Percentiles rank a stretch among this genome's conserved stretches.
These are phyloP conservation scores for Pontoporia blainvillei DNA, from an alignment of 2,113 vertebrate species.

Conservation along the genomic window DNA sequence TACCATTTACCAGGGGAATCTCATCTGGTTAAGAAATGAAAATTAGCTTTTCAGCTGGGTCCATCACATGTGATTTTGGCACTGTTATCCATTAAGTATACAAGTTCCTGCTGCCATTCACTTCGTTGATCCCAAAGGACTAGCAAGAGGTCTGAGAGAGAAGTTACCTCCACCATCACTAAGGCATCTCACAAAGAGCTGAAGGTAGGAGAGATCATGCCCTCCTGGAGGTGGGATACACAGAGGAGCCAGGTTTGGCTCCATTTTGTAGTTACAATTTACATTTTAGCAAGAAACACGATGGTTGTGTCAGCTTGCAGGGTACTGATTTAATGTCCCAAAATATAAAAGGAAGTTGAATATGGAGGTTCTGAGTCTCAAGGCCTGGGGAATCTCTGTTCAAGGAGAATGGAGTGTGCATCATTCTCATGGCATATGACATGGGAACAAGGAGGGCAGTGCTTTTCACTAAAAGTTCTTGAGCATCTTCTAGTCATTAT, in stretches of 20 bases:
- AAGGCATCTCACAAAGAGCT: background rate
- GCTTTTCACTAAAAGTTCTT: background rate
- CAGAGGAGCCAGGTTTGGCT: background rate
- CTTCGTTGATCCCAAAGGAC: background rate
- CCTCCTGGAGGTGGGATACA: background rate
- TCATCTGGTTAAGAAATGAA: background rate
- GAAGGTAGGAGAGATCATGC: background rate
- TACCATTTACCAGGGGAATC: background rate
- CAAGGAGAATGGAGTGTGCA: background rate
- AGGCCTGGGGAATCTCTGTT: background rate
- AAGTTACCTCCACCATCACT: background rate
- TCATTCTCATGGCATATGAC: background rate
- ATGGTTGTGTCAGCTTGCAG: background rate
- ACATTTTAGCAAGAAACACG: background rate
- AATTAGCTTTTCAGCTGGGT: background rate
- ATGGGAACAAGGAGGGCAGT: background rate
- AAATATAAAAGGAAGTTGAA: background rate
- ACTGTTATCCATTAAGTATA: background rate
- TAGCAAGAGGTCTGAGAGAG: background rate
- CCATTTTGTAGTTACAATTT: background rate
- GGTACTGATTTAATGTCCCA: background rate
- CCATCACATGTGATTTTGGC: accelerated
- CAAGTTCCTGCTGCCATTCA: background rate
- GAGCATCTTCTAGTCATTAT: background rate
- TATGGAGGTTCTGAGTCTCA: background rate